Evolutionary conservation across 1,140 invertebrate species (phyloP).

Genomic region (Zophobas atratus): DNA sequence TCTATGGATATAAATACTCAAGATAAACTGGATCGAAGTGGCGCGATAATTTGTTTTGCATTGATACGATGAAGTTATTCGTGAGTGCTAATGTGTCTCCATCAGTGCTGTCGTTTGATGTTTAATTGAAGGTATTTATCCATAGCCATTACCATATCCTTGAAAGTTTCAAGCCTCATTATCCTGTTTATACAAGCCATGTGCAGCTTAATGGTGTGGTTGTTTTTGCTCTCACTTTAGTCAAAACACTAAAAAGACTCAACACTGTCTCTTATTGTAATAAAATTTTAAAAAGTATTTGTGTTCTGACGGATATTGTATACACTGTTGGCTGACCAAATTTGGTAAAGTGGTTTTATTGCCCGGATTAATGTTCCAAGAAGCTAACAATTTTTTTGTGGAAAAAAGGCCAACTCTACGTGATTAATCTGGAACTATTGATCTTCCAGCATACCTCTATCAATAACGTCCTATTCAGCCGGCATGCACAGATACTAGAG

Average conservation of each 20-base stretch:
- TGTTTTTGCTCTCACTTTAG: too few species aligned
- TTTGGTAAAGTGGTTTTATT: neutral
- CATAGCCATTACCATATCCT: conserved; percentile 18
- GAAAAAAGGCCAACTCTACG: conserved; percentile 10
- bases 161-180: conserved; percentile 1
- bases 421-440: conserved; percentile 33
- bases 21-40: conserved; percentile 13
- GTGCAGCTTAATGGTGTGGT: too few species aligned
- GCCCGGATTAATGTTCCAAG: neutral
- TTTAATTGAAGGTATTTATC: conserved; percentile 24
- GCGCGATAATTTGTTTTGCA: conserved; percentile 34
- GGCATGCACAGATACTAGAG: neutral
- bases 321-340: neutral
- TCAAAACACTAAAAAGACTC: neutral
- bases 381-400: neutral
- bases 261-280: too few species aligned
- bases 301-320: neutral
- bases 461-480: conserved; percentile 19
- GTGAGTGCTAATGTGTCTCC: conserved; percentile 32
- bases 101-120: conserved; percentile 33
- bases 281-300: too few species aligned
- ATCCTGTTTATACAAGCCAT: too few species aligned
- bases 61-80: conserved; percentile 36
- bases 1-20: conserved; percentile 16
- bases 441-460: conserved; percentile 8